Percentiles rank a stretch among this genome's conserved stretches.
Conservation (phyloP, 2,797 vertebrate genomes). For the Chrysocyon brachyurus region DNA sequence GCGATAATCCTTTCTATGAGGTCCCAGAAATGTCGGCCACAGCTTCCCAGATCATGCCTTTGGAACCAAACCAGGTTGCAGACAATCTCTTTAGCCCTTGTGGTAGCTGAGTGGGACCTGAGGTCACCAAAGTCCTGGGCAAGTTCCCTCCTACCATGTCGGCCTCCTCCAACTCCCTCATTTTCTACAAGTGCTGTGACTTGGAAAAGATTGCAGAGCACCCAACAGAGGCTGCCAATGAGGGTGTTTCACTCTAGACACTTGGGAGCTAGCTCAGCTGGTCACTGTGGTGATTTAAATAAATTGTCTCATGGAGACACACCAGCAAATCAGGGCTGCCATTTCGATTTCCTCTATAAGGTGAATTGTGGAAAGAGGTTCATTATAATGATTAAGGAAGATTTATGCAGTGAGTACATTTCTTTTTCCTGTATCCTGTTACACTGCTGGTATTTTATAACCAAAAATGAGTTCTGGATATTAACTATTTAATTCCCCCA, state of each 20-base stretch:
- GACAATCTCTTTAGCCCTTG: neutral
- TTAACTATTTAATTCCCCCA: conserved; percentile 44
- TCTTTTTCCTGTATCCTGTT: neutral
- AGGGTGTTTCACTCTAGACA: conserved; percentile 57
- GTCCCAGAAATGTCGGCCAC: neutral
- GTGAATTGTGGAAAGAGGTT: conserved; percentile 54
- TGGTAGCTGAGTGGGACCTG: neutral
- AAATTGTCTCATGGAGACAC: conserved; percentile 45
- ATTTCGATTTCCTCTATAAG: conserved; percentile 48
- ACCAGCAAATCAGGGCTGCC: conserved; percentile 53
- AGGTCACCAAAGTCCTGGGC: neutral
- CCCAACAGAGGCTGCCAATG: conserved; percentile 58
- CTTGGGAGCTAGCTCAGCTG: conserved; percentile 75
- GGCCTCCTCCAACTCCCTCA: neutral
- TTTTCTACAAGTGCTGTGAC: neutral
- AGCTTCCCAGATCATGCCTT: neutral
- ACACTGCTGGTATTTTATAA: conserved; percentile 43
- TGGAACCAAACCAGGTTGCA: neutral
- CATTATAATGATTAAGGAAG: conserved; percentile 72
- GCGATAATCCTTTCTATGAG: conserved; percentile 53
- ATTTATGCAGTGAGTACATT: conserved; percentile 45
- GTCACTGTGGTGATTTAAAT: conserved; percentile 69
- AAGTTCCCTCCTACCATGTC: fast-evolving
- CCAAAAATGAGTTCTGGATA: conserved; percentile 5
- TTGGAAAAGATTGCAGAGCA: neutral